Evolutionary conservation across 2,888 invertebrate species (phyloP).

Genomic region (Pantelozetes paolii): DNA sequence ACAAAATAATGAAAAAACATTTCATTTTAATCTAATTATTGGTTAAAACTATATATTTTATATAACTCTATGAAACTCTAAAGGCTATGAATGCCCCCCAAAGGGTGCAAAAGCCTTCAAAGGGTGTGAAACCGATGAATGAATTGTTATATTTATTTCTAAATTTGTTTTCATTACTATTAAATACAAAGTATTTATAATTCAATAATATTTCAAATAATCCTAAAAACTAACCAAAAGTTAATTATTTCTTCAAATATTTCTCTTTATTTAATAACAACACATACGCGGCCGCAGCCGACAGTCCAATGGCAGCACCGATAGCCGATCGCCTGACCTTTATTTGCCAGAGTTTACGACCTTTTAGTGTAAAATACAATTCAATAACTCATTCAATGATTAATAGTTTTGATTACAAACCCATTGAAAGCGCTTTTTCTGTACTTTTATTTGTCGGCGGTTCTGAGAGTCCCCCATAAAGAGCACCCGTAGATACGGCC

Average conservation of each 20-base stretch:
- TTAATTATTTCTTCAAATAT: conserved; percentile 9
- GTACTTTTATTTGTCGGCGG: conserved; percentile 20
- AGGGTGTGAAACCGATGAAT: too few relatives aligned
- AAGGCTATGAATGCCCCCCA: too few relatives aligned
- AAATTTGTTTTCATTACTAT: too few relatives aligned
- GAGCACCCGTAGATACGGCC: conserved; percentile 46
- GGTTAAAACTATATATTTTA: too few relatives aligned
- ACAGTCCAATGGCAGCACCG: conserved; percentile 41
- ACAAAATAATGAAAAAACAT: too few relatives aligned
- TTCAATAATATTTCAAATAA: too few relatives aligned
- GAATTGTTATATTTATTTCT: too few relatives aligned
- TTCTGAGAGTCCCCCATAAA: conserved; percentile 41
- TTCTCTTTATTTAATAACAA: conserved; percentile 14
- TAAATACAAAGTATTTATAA: too few relatives aligned
- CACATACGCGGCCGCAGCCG: conserved; percentile 19
- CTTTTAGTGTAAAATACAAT: not conserved
- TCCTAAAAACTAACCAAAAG: not conserved
- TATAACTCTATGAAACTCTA: too few relatives aligned
- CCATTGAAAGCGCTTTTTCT: conserved; percentile 18
- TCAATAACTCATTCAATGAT: not conserved
- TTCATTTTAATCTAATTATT: too few relatives aligned
- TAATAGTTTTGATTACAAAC: not conserved
- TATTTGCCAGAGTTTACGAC: conserved; percentile 24
- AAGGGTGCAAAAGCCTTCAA: too few relatives aligned
- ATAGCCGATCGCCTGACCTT: conserved; percentile 41